phyloP scores from a whole-genome alignment of 2,888 invertebrate genomes.

The Gnatocerus cornutus region DNA sequence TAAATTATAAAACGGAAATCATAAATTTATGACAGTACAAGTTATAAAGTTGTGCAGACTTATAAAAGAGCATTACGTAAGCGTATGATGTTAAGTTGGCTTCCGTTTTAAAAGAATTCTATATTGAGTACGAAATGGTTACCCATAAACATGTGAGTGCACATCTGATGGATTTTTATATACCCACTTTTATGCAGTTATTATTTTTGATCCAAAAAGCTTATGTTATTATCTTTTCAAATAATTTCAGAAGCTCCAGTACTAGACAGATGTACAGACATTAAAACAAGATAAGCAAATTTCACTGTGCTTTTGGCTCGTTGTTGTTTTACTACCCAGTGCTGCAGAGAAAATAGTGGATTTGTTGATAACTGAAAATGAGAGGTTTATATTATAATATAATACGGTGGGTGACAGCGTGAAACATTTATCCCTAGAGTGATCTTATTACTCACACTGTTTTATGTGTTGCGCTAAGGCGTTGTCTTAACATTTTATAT shows the following conservation, averaged over 20 bases:
- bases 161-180: background rate
- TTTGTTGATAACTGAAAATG: constrained; percentile 47
- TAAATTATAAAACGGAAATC: constrained; percentile 20
- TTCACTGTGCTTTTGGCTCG: background rate
- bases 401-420: constrained; percentile 47
- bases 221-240: too few relatives aligned
- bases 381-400: constrained; percentile 49
- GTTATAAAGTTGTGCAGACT: constrained; percentile 3
- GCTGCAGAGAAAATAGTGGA: constrained; percentile 36
- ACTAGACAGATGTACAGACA: too few relatives aligned
- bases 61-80: background rate
- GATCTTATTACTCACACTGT: constrained; percentile 50
- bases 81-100: background rate
- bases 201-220: too few relatives aligned
- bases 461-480: constrained; percentile 48
- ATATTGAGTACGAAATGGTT: background rate
- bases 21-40: constrained; percentile 9
- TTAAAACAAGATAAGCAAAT: constrained; percentile 1
- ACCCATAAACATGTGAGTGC: background rate
- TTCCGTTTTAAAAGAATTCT: background rate
- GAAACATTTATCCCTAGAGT: constrained; percentile 49
- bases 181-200: background rate
- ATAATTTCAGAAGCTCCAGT: too few relatives aligned
- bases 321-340: constrained; percentile 16
- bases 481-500: constrained; percentile 50